A percentile compares a stretch with the other conserved stretches of the same genome.
Conservation (phyloP, 23 tunicate genomes). For the Clavelina lepadiformis region DNA sequence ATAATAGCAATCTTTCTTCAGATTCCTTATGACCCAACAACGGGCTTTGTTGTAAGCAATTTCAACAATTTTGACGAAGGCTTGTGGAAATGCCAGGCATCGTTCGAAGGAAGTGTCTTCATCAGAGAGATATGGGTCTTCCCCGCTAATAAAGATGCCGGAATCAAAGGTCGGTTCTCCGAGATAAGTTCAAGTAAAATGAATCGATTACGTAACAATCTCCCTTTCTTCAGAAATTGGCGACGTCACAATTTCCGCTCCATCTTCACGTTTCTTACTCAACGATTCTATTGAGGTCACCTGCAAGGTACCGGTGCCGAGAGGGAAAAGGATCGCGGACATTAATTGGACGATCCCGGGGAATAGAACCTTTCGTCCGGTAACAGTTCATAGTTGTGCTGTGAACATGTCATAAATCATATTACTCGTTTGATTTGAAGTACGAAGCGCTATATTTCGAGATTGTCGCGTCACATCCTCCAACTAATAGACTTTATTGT, state of each 20-base stretch:
- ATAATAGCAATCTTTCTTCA: no score
- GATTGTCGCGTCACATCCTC: no score
- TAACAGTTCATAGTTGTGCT: no score
- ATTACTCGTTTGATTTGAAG: no score
- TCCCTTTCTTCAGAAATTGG: background rate
- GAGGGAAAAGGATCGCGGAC: background rate
- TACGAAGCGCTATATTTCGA: no score
- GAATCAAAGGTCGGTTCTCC: background rate
- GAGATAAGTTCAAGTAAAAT: background rate
- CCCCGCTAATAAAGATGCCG: background rate
- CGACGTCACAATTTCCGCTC: background rate
- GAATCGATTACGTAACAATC: background rate
- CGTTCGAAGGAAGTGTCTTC: background rate
- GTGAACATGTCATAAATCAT: no score
- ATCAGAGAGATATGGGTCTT: background rate
- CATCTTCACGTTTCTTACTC: background rate
- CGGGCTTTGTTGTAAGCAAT: slow-evolving; percentile 34
- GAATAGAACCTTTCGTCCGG: no score
- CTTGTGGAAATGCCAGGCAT: slow-evolving; percentile 64
- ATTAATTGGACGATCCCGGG: no score
- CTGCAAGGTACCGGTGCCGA: background rate
- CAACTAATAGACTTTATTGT: no score
- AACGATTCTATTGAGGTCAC: background rate
- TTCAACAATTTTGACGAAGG: slow-evolving; percentile 40
- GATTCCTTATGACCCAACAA: slow-evolving; percentile 51